These are phyloP conservation scores for Serripes groenlandicus DNA, from an alignment of 2,888 invertebrate genomes.

Conservation along the genomic window DNA sequence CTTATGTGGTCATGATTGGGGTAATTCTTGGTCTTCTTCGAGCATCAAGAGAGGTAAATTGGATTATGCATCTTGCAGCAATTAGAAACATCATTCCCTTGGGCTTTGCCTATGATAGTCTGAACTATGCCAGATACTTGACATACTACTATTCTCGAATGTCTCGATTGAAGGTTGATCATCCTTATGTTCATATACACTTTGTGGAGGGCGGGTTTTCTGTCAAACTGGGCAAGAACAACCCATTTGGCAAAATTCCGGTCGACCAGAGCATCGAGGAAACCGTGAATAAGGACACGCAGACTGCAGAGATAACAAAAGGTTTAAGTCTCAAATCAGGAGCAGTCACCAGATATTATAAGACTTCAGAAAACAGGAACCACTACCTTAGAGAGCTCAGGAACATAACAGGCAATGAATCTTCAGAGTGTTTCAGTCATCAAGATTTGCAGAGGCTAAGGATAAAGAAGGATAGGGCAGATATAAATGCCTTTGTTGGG, in stretches of 20 bases:
- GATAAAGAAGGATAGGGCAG: conserved; percentile 17
- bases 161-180: background rate
- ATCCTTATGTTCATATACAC: conserved; percentile 28
- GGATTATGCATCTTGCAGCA: conserved; percentile 59
- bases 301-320: conserved; percentile 61
- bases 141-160: conserved; percentile 57
- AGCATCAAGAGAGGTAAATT: conserved; percentile 63
- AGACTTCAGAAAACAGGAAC: conserved; percentile 57
- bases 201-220: conserved; percentile 42
- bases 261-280: conserved; percentile 60
- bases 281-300: conserved; percentile 62
- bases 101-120: conserved; percentile 69
- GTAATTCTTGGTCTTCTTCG: conserved; percentile 55
- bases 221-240: conserved; percentile 52
- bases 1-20: conserved; percentile 72
- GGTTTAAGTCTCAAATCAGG: conserved; percentile 56
- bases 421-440: background rate
- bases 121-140: conserved; percentile 70
- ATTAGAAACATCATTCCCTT: conserved; percentile 65
- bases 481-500: conserved; percentile 8
- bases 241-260: conserved; percentile 66
- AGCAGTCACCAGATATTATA: conserved; percentile 53
- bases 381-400: conserved; percentile 29
- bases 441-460: conserved; percentile 6
- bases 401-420: background rate